Conservation (phyloP, 2,797 vertebrate species). For the Coranthus polyacanthus region DNA sequence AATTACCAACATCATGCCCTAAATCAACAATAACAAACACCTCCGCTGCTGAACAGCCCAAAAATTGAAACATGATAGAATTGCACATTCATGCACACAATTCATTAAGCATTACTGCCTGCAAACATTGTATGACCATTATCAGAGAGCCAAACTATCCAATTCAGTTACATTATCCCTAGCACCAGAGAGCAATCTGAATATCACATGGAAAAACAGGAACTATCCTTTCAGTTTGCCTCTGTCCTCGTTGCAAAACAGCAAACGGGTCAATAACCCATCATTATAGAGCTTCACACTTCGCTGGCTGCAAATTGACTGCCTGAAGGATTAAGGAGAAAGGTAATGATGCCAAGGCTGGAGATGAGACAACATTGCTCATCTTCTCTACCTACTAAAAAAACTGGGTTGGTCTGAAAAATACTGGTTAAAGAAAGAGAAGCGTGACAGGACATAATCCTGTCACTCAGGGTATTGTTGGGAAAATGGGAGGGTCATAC, state of each 20-base stretch:
- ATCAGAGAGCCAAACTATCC: conserved; percentile 38
- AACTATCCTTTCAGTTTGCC: conserved; percentile 74
- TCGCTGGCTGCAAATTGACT: conserved; percentile 86
- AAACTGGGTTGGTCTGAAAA: conserved; percentile 57
- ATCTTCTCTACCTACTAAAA: conserved; percentile 79
- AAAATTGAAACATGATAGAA: conserved; percentile 5
- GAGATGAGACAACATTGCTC: conserved; percentile 84
- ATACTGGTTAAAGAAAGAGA: conserved; percentile 51
- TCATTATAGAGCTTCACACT: conserved; percentile 89
- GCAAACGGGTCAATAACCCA: conserved; percentile 89
- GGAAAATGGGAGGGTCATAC: conserved; percentile 46
- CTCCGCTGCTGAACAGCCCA: neutral
- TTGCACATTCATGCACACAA: neutral
- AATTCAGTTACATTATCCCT: conserved; percentile 50
- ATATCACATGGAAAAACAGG: conserved; percentile 66
- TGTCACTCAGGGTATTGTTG: conserved; percentile 57
- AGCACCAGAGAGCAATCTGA: conserved; percentile 52
- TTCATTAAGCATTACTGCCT: conserved; percentile 4
- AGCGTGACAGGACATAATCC: conserved; percentile 70
- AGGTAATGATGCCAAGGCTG: conserved; percentile 80
- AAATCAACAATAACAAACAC: conserved; percentile 6
- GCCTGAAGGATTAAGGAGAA: conserved; percentile 88
- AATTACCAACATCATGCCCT: conserved; percentile 1
- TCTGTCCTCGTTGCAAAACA: conserved; percentile 80
- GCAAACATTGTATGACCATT: conserved; percentile 24